Conservation (phyloP, 2,888 invertebrate species). For the Minunthozetes semirufus region DNA sequence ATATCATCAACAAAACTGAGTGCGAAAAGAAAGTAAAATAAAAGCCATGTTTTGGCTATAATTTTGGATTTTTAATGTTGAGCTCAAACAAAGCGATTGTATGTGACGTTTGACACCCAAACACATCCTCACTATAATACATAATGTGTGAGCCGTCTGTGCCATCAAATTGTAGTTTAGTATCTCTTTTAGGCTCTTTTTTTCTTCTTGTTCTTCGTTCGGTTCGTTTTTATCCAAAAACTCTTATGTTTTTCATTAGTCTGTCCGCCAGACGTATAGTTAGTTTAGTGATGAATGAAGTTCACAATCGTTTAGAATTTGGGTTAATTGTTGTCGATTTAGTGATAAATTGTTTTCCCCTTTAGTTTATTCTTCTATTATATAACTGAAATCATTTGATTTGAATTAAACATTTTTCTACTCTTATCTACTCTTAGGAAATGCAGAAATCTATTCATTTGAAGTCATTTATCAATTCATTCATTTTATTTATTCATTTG, state of each 20-base stretch:
- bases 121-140: not conserved
- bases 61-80: too few relatives aligned
- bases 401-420: not conserved
- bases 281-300: not conserved
- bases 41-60: too few relatives aligned
- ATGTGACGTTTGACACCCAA: conserved; percentile 9
- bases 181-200: not conserved
- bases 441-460: not conserved
- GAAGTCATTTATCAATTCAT: not conserved
- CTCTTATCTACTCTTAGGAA: not conserved
- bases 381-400: not conserved
- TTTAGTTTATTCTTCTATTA: not conserved
- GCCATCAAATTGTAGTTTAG: too few relatives aligned
- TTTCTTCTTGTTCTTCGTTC: not conserved
- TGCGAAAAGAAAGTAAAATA: too few relatives aligned
- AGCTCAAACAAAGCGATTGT: not conserved
- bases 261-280: not conserved
- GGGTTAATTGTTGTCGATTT: conserved; percentile 16
- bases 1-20: too few relatives aligned
- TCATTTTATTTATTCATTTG: conserved; percentile 1
- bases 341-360: conserved; percentile 11
- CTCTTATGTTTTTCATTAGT: not conserved
- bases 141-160: not conserved
- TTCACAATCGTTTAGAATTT: conserved; percentile 2
- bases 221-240: not conserved